Base-by-base conservation (phyloP, 1,140 invertebrate genomes). In the Cyrtorhinus lividipennis region DNA sequence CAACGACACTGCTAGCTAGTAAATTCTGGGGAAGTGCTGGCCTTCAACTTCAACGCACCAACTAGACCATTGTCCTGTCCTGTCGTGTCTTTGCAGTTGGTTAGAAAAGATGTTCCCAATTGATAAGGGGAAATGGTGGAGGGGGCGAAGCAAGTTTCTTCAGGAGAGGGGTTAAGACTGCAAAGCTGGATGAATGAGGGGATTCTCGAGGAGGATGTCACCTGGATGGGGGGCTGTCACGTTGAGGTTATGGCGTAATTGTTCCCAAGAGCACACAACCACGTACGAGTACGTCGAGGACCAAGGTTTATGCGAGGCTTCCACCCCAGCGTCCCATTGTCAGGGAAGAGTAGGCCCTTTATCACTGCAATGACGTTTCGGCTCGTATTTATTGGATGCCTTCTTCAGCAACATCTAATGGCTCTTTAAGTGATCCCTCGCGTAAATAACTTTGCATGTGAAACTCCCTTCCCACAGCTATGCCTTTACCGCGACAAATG, bases 161-260 rank as follows among this genome's bases (percentile, higher is more conserved):
- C n/a, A n/a, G n/a, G n/a, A n/a, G n/a, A n/a, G n/a, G n/a, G n/a
- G n/a, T n/a, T n/a, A 53, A 53, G 48, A 5, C 48, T 53, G 10
- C 12, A 53, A 22, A 30, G 38, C n/a, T 12, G 58, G 58, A 59
- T 59, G 58, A 59, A 59, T 59, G 58, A 26, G n/a, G 58, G 8
- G 10, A 3, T 12, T 5, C 8, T 13, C 10, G 48, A 22, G 48
- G 48, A 53, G 10, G 48, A 10, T 53, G 48, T 53, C 48, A 53
- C 58, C n/a, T 30, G 58, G 24, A 59, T 24, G 58, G 48, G 48
- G 48, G 20, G 48, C 10, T 20, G 48, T 53, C 48, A 53, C 48
- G 48, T 53, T 53, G 48, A 53, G 24, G 58, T 59, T 59, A 59
- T 59, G 58, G 58, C 27, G 58, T 59, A 59, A 59, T 59, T 59